Evolutionary conservation across 2,113 vertebrate species (phyloP).

Genomic region (Calidris pygmaea): DNA sequence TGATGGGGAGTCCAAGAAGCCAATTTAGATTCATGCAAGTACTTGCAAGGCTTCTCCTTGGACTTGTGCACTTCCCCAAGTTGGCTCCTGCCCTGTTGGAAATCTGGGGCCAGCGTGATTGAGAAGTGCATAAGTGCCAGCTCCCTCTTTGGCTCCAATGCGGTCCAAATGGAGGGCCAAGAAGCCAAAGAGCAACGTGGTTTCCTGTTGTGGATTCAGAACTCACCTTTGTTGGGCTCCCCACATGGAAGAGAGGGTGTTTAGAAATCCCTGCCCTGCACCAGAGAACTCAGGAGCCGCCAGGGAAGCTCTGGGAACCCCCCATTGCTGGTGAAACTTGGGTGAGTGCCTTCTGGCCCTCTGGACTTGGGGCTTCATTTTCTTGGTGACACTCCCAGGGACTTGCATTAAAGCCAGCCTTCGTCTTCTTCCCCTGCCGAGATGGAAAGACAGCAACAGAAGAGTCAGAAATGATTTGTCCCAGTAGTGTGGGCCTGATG

Average conservation of each 20-base stretch:
- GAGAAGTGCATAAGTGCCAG: background rate
- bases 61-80: accelerated
- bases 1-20: background rate
- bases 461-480: background rate
- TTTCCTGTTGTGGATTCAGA: background rate
- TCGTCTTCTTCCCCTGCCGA: background rate
- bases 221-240: background rate
- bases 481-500: accelerated
- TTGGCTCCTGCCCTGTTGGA: background rate
- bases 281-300: background rate
- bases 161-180: background rate
- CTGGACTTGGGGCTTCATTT: background rate
- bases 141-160: background rate
- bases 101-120: background rate
- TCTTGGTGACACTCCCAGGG: background rate
- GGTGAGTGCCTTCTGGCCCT: background rate
- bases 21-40: background rate
- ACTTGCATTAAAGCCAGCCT: background rate
- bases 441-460: accelerated
- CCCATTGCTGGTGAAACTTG: background rate
- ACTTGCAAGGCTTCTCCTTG: background rate
- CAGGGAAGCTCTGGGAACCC: background rate
- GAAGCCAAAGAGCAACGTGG: background rate
- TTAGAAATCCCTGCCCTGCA: background rate
- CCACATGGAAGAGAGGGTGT: background rate